A percentile compares a stretch with the other conserved stretches of the same genome.
These are phyloP conservation scores for Promerops cafer DNA, from an alignment of 2,113 vertebrate species.

Conservation along the genomic window DNA sequence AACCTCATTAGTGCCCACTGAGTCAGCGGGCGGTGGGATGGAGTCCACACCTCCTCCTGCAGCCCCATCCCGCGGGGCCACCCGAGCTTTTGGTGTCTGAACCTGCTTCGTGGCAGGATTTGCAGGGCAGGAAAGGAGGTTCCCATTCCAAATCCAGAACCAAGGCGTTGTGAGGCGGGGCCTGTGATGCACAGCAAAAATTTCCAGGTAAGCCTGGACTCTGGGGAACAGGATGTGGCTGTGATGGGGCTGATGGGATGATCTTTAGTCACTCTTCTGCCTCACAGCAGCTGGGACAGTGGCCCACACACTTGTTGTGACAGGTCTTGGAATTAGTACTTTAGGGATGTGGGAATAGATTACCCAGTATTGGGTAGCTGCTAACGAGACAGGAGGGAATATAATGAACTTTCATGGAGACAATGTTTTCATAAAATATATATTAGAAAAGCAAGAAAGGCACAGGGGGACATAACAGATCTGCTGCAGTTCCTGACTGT, in stretches of 20 bases:
- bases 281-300: not conserved
- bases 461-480: not conserved
- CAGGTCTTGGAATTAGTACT: not conserved
- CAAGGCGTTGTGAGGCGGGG: fast-evolving
- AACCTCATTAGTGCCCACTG: not conserved
- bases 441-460: not conserved
- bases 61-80: fast-evolving
- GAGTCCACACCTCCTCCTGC: fast-evolving
- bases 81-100: not conserved
- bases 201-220: not conserved
- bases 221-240: not conserved
- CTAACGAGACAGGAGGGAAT: not conserved
- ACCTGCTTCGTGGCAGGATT: not conserved
- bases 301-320: not conserved
- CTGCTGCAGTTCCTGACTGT: not conserved
- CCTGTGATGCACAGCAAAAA: not conserved
- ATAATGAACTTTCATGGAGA: not conserved
- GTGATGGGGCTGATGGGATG: not conserved
- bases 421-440: not conserved
- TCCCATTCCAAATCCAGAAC: not conserved
- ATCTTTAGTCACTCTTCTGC: not conserved
- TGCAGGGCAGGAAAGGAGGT: fast-evolving
- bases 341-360: not conserved
- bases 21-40: not conserved
- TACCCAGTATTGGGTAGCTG: not conserved